Percentiles rank a stretch among this genome's conserved stretches.
phyloP scores from a whole-genome alignment of 2,113 vertebrate genomes.

The Xenus cinereus region DNA sequence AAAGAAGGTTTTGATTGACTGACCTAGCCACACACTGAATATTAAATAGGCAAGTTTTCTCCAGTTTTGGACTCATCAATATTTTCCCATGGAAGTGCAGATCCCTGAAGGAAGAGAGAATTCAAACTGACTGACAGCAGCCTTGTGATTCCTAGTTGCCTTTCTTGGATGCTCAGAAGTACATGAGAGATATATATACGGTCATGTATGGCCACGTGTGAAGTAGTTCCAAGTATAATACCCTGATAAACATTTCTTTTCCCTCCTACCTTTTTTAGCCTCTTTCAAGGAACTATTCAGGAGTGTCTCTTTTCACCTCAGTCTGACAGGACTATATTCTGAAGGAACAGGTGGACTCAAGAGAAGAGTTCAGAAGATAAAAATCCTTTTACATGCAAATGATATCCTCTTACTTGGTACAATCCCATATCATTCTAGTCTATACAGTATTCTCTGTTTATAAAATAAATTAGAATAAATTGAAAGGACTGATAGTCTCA shows the following conservation, averaged over 20 bases:
- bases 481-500: background rate
- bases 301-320: background rate
- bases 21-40: background rate
- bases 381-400: background rate
- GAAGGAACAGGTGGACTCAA: background rate
- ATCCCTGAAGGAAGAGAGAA: background rate
- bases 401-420: background rate
- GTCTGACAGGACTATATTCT: background rate
- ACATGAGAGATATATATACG: background rate
- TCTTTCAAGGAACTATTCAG: background rate
- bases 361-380: background rate
- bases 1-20: background rate
- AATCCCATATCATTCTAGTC: background rate
- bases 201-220: background rate
- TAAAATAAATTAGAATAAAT: constrained; percentile 16
- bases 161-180: background rate
- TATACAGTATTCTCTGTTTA: background rate
- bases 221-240: background rate
- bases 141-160: background rate
- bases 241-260: background rate
- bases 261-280: background rate
- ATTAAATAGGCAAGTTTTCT: background rate
- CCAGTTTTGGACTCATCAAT: background rate
- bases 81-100: background rate
- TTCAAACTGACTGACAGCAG: background rate